Conservation (phyloP, 2,888 invertebrate genomes). For the Xestia sexstrigata region DNA sequence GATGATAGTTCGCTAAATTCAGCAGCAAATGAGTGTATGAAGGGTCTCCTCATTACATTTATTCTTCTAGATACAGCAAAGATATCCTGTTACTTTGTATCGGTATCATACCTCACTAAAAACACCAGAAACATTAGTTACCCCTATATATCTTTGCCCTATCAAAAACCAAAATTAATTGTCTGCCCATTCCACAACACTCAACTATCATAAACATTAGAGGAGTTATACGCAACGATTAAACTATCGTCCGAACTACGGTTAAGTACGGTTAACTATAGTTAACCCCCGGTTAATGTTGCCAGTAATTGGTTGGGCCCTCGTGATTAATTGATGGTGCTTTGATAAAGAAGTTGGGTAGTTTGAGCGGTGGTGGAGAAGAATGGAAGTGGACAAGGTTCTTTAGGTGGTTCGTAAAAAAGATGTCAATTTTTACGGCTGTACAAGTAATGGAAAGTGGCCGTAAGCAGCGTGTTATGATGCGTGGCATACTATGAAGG, state of each 20-base stretch:
- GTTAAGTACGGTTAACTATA: slow-evolving; percentile 71
- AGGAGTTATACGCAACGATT: slow-evolving; percentile 73
- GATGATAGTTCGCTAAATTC: neutral
- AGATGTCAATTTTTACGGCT: neutral
- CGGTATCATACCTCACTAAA: neutral
- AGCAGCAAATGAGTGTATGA: neutral
- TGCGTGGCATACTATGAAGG: too few species aligned
- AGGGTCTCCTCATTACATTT: neutral
- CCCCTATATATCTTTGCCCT: slow-evolving; percentile 38
- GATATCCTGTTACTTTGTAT: neutral
- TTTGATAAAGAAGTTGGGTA: slow-evolving; percentile 66
- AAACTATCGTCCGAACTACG: slow-evolving; percentile 73
- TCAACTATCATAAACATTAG: slow-evolving; percentile 74
- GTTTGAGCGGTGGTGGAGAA: slow-evolving; percentile 50
- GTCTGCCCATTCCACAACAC: slow-evolving; percentile 57
- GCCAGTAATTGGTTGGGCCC: slow-evolving; percentile 66
- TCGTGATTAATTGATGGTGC: slow-evolving; percentile 77
- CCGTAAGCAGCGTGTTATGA: too few species aligned
- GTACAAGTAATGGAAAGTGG: too few species aligned
- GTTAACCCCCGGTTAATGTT: slow-evolving; percentile 73
- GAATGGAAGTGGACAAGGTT: neutral
- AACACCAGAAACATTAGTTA: slow-evolving; percentile 17
- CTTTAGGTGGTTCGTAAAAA: neutral
- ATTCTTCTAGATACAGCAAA: neutral
- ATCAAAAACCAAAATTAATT: slow-evolving; percentile 66